These are phyloP conservation scores for Sapajus apella DNA, from an alignment of 2,113 vertebrate species.

Conservation along the genomic window DNA sequence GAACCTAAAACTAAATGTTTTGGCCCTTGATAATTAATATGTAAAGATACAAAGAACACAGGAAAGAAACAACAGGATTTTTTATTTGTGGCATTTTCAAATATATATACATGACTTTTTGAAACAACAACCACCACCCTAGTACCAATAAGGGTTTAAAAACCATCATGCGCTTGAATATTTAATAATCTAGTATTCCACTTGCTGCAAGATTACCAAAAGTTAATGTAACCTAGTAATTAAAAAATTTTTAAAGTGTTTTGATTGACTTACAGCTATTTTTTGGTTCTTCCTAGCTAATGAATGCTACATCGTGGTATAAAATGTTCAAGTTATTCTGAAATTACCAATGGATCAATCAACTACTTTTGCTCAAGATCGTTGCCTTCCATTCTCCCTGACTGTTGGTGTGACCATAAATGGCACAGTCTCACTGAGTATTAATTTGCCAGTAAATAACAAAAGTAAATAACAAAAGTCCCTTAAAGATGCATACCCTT, in stretches of 20 bases:
- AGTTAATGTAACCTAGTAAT: background rate
- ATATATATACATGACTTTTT: background rate
- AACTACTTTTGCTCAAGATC: background rate
- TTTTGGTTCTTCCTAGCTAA: background rate
- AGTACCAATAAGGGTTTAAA: background rate
- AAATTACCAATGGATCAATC: background rate
- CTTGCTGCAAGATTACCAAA: background rate
- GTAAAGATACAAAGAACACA: background rate
- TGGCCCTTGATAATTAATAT: background rate
- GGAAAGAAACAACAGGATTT: background rate
- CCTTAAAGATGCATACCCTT: background rate
- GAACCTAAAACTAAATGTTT: background rate
- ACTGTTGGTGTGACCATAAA: background rate
- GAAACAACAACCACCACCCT: background rate
- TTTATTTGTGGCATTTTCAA: background rate
- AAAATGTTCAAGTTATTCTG: background rate
- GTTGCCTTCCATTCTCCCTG: background rate
- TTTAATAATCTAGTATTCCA: background rate
- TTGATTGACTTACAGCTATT: background rate
- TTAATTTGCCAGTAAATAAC: background rate
- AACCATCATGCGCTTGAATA: background rate
- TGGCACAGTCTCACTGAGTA: background rate
- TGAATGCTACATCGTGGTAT: background rate
- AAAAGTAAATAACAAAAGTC: background rate
- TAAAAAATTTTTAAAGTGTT: background rate